These are phyloP conservation scores for Pelvicachromis taeniatus DNA, from an alignment of 2,113 vertebrate genomes.

Conservation along the genomic window DNA sequence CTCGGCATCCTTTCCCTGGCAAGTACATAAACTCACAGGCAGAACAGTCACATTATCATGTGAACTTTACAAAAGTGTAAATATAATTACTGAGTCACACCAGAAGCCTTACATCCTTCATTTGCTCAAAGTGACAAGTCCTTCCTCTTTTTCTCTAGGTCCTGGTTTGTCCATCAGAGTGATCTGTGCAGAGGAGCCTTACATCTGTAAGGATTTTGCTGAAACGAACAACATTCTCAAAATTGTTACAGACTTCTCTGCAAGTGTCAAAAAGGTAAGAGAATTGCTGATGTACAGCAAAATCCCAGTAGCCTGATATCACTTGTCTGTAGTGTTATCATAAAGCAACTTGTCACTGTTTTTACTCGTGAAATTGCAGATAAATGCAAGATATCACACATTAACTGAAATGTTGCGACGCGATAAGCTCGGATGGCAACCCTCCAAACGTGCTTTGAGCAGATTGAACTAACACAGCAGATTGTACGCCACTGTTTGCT, in stretches of 20 bases:
- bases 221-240: constrained; percentile 99
- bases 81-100: background rate
- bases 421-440: background rate
- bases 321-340: background rate
- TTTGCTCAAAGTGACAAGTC: background rate
- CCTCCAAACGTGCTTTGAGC: background rate
- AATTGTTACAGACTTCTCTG: constrained; percentile 97
- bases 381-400: background rate
- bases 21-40: constrained; percentile 8
- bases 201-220: constrained; percentile 95
- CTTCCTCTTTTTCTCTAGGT: constrained; percentile 68
- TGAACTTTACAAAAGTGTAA: background rate
- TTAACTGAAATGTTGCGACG: background rate
- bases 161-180: constrained; percentile 96
- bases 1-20: constrained; percentile 96
- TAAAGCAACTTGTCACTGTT: background rate
- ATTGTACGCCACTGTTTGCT: background rate
- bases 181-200: constrained; percentile 98
- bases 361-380: background rate
- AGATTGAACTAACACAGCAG: background rate
- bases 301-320: background rate
- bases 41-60: background rate
- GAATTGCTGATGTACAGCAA: background rate
- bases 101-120: background rate
- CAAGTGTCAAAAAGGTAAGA: constrained; percentile 95